Evolutionary conservation across 2,888 invertebrate species (phyloP).

Genomic region (Drosophila dives): DNA sequence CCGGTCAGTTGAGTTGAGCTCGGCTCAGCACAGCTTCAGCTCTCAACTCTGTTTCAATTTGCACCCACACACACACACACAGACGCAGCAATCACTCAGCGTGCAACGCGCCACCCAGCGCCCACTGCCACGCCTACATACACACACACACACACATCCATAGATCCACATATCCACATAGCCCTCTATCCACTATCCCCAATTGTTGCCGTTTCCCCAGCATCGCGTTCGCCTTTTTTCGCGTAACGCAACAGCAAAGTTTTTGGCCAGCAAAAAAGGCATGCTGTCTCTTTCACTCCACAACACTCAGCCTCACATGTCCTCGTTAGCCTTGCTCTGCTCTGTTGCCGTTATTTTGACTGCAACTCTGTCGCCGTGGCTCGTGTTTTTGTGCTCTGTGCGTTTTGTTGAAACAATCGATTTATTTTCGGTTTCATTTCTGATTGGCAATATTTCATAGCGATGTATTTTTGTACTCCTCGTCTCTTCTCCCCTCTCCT

Average conservation of each 20-base stretch:
- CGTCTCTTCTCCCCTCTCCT: background rate
- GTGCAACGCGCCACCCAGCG: constrained; percentile 46
- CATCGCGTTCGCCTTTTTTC: constrained; percentile 61
- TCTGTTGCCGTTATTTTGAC: constrained; percentile 54
- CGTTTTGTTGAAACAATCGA: constrained; percentile 82
- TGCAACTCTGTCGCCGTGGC: constrained; percentile 57
- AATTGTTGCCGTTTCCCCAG: constrained; percentile 40
- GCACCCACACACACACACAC: constrained; percentile 63
- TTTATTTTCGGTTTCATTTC: constrained; percentile 84
- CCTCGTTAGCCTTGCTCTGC: constrained; percentile 46
- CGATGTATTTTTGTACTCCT: constrained; percentile 53
- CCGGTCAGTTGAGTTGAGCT: constrained; percentile 28
- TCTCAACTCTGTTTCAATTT: constrained; percentile 76
- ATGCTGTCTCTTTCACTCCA: constrained; percentile 62
- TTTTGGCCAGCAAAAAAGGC: constrained; percentile 30
- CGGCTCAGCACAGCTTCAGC: constrained; percentile 27
- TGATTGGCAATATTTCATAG: constrained; percentile 83
- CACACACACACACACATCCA: background rate
- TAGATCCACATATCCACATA: background rate
- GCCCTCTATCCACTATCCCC: constrained; percentile 29
- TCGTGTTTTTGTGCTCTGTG: constrained; percentile 58
- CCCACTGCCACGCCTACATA: constrained; percentile 26
- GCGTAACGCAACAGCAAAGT: constrained; percentile 61
- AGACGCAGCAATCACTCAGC: constrained; percentile 69
- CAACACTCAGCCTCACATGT: constrained; percentile 30